Evolutionary conservation across 2,113 vertebrate genomes (phyloP).

Genomic region (Gopherus evgoodei): DNA sequence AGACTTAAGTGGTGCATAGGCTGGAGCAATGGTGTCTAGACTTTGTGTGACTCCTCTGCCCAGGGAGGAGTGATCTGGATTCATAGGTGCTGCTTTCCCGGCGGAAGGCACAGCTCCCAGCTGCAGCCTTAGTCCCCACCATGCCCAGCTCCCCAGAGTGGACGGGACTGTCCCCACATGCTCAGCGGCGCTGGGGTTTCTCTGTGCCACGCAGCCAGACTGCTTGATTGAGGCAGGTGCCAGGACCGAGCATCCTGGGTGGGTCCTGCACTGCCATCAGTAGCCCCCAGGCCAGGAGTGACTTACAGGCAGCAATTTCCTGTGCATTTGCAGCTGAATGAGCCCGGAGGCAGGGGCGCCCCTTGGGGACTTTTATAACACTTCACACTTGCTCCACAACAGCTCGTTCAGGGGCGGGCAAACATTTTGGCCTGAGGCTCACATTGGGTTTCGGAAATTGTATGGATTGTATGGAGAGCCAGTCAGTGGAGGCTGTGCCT

Average conservation of each 20-base stretch:
- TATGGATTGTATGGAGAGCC: too few species aligned
- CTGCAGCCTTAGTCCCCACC: not conserved
- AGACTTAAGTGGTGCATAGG: not conserved
- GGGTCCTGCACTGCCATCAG: not conserved
- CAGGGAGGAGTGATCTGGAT: not conserved
- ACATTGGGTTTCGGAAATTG: too few species aligned
- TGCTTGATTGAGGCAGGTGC: not conserved
- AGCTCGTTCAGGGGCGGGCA: too few species aligned
- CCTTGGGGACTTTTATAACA: not conserved
- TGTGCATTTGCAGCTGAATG: not conserved
- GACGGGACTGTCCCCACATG: too few species aligned
- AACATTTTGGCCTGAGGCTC: too few species aligned
- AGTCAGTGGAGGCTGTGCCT: too few species aligned
- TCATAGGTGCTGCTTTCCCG: not conserved
- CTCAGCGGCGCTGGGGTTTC: not conserved
- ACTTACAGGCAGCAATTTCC: conserved; percentile 11
- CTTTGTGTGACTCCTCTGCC: not conserved
- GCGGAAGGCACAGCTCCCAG: not conserved
- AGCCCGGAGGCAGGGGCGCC: not conserved
- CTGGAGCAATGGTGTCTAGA: not conserved
- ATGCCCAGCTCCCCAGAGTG: not conserved
- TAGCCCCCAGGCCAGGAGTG: not conserved
- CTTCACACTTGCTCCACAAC: not conserved
- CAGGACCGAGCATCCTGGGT: not conserved
- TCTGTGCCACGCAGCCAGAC: too few species aligned